Evolutionary conservation across 2,888 invertebrate genomes (phyloP), one percentile per base, ranked within the genome.

Genomic region (Quadriops clusia): DNA sequence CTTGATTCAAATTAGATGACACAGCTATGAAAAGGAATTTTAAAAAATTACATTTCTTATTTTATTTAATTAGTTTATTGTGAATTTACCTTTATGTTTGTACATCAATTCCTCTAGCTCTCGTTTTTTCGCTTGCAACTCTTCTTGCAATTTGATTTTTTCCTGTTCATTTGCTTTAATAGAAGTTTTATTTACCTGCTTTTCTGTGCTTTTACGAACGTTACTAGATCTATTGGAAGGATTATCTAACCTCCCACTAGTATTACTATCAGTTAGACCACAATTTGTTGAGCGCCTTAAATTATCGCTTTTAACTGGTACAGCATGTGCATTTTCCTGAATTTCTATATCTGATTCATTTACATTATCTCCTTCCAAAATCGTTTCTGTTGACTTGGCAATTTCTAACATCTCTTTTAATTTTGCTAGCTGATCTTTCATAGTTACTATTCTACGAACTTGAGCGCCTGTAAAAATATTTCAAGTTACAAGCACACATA

Each of bases 81-180:
- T 8, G 11, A 10, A 4, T 3, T 5, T 3, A 60, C 60, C 59
- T 51, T 59, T 60, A 63, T 72, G 74, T 53, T 77, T 78, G 38
- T 73, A 70, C 55, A 77, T 69, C 23, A 77, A 59, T 31, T 72
- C 70, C 44, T 77, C 77, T 3, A 77, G 57, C 42, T 77, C 75
- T 7, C 70, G 60, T 47, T 72, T 72, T 49, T 76, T 78, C 25
- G 72, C 71, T 7, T 72, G 72, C 13, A 74, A 59, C 41, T 74
- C 58, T 2, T 69, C 68, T 8, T 72, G 63, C 34, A 74, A 58
- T 46, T 70, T 71, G 3, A 68, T 49, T 3, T 70, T 62, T 54
- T 72, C 69, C 66, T 68, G 26, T 43, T 47, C 37, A 41, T 47
- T 33, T 15, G 32, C 42, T 28, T 41, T 49, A 38, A 42, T 45